These are phyloP conservation scores for Melipona bicolor DNA, from an alignment of 2,888 invertebrate genomes.

Conservation along the genomic window DNA sequence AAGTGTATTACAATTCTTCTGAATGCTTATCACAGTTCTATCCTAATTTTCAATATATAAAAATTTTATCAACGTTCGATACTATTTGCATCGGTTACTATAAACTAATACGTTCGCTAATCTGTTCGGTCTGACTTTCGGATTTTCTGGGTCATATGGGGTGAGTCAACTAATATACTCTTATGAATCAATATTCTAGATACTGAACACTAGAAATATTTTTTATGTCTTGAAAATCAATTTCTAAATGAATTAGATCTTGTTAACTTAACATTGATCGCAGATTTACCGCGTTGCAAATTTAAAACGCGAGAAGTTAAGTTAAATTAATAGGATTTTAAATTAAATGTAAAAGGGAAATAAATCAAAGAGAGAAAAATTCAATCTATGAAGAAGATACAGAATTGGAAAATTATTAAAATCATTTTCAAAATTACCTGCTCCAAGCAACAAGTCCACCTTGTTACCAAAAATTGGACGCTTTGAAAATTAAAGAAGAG, in stretches of 20 bases:
- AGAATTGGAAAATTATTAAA: neutral
- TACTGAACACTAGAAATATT: neutral
- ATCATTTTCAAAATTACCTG: neutral
- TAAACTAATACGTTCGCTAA: constrained; percentile 16
- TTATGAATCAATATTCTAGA: constrained; percentile 21
- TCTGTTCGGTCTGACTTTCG: constrained; percentile 8
- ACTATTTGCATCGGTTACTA: neutral
- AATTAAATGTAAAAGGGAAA: neutral
- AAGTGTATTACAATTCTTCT: no score
- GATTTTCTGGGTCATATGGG: constrained; percentile 29
- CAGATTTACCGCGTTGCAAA: neutral
- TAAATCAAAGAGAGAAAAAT: neutral
- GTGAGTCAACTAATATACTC: constrained; percentile 15
- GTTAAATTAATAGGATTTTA: neutral
- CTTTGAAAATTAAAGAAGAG: neutral
- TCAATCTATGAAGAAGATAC: neutral
- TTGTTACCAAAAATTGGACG: neutral
- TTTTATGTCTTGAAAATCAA: neutral
- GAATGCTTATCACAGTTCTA: neutral
- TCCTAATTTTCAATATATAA: neutral
- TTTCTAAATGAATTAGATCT: neutral
- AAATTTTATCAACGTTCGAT: neutral
- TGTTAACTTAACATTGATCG: neutral
- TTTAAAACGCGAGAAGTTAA: neutral
- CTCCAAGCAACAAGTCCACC: neutral